These are phyloP conservation scores for Papilio polyxenes DNA, from an alignment of 1,140 invertebrate genomes.

Conservation along the genomic window DNA sequence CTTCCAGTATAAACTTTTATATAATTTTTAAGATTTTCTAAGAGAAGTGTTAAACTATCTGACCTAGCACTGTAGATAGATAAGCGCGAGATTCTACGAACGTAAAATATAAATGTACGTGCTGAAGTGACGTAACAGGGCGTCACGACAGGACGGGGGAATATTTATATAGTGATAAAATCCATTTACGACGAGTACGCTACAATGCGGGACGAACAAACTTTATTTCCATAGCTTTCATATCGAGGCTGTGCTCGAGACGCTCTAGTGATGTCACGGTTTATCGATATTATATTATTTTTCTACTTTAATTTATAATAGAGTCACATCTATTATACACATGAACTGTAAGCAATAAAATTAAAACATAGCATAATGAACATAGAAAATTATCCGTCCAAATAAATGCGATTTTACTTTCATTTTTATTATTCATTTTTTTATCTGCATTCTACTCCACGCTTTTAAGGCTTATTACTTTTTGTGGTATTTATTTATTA, in stretches of 20 bases:
- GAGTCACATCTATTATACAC: no score
- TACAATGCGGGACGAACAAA: constrained; percentile 74
- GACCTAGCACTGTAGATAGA: background rate
- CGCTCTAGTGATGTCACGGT: constrained; percentile 42
- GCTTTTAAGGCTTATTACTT: background rate
- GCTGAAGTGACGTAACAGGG: constrained; percentile 54
- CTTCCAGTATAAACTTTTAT: no score
- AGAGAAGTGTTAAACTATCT: no score
- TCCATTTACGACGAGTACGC: constrained; percentile 69
- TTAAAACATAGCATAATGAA: no score
- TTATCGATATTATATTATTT: constrained; percentile 41
- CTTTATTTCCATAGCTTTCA: constrained; percentile 79
- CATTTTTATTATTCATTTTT: no score
- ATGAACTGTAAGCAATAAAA: no score
- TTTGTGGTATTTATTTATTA: background rate
- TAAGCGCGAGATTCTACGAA: constrained; percentile 24
- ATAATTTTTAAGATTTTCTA: no score
- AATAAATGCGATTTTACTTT: no score
- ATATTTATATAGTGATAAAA: constrained; percentile 78
- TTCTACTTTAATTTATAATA: no score
- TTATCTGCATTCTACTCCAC: no score
- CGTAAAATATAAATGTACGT: constrained; percentile 47
- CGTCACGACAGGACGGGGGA: constrained; percentile 57
- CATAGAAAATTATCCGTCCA: no score
- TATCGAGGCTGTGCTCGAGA: constrained; percentile 59